phyloP scores from a whole-genome alignment of 2,113 vertebrate species.

The Ia io region DNA sequence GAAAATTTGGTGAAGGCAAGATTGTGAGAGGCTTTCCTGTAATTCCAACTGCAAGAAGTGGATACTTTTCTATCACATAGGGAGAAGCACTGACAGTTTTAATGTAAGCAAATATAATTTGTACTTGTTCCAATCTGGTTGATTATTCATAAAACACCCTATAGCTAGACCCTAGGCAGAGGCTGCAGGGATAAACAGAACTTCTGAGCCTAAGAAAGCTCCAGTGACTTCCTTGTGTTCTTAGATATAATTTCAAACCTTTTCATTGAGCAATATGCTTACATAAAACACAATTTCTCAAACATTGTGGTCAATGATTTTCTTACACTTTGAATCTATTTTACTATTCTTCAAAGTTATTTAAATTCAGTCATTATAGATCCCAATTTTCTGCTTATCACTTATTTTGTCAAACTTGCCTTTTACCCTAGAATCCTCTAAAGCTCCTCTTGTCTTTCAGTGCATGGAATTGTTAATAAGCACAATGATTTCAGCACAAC shows the following conservation, averaged over 20 bases:
- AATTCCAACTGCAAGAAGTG: neutral
- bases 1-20: neutral
- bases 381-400: neutral
- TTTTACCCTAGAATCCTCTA: neutral
- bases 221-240: neutral
- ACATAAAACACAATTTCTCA: neutral
- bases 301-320: neutral
- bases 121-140: neutral
- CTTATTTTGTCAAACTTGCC: neutral
- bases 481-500: neutral
- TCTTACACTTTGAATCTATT: neutral
- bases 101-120: neutral
- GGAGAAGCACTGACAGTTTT: neutral
- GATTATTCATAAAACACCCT: neutral
- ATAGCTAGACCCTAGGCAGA: neutral
- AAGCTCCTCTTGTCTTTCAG: neutral
- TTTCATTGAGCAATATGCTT: neutral
- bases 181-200: neutral
- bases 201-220: neutral
- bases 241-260: neutral
- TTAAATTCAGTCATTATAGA: neutral
- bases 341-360: neutral
- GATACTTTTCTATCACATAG: neutral
- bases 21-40: neutral
- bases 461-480: neutral